These are phyloP conservation scores for Apamea crenata DNA, from an alignment of 2,888 invertebrate genomes.

Conservation along the genomic window DNA sequence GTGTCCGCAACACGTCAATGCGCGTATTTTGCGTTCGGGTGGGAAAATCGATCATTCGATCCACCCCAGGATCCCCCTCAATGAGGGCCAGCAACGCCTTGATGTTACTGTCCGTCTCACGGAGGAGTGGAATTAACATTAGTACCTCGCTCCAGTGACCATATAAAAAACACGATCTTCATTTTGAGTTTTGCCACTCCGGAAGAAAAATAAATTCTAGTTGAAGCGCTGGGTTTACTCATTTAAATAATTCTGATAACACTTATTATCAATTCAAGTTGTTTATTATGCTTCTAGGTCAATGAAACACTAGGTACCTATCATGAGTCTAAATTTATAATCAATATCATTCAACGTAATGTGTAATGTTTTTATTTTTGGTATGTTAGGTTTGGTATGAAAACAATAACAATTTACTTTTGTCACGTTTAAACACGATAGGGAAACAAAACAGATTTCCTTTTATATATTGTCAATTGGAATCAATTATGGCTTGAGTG, in stretches of 20 bases:
- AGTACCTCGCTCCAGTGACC: not conserved
- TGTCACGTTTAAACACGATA: not conserved
- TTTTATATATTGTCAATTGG: not conserved
- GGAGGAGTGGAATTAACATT: not conserved
- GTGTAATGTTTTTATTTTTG: conserved; percentile 20
- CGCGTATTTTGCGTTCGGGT: not conserved
- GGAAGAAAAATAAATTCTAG: not conserved
- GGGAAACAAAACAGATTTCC: conserved; percentile 2
- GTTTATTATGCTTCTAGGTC: conserved; percentile 50
- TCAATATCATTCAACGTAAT: conserved; percentile 17
- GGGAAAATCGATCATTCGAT: not conserved
- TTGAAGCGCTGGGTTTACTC: not conserved
- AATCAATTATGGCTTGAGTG: not conserved
- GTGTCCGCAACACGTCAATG: not conserved
- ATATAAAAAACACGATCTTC: not conserved
- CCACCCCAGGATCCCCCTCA: not conserved
- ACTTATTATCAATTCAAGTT: conserved; percentile 33
- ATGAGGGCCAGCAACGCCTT: no score
- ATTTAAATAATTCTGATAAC: conserved; percentile 23
- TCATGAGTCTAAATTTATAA: not conserved
- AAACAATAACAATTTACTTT: conserved; percentile 21
- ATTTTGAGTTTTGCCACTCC: not conserved
- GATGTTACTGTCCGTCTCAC: no score
- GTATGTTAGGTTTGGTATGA: not conserved
- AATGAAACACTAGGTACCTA: conserved; percentile 32